Evolutionary conservation across 1,140 invertebrate species (phyloP).

Genomic region (Drosophila pallidifrons): DNA sequence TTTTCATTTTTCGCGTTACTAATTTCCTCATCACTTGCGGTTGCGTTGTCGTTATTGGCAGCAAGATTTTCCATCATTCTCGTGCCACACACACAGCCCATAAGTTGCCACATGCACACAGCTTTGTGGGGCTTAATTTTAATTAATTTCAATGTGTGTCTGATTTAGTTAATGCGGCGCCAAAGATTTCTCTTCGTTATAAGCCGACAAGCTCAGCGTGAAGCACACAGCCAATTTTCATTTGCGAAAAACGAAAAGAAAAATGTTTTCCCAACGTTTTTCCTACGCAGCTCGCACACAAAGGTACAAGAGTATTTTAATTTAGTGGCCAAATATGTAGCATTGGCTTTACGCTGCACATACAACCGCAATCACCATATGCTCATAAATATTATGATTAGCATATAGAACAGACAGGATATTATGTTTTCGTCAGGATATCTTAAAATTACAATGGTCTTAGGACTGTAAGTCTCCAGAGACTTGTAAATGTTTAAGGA

Average conservation of each 20-base stretch:
- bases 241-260: slow-evolving; percentile 3
- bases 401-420: not conserved
- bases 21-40: slow-evolving; percentile 66
- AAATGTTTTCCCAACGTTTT: not conserved
- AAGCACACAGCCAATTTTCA: slow-evolving; percentile 5
- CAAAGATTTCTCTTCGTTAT: slow-evolving; percentile 1
- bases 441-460: not conserved
- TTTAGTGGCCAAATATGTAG: not conserved
- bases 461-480: no score
- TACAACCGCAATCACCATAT: not conserved
- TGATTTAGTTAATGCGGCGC: slow-evolving; percentile 29
- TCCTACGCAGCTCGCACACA: not conserved
- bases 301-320: slow-evolving; percentile 4
- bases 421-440: not conserved
- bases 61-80: slow-evolving; percentile 5
- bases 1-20: slow-evolving; percentile 46
- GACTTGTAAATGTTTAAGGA: no score
- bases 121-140: slow-evolving; percentile 64
- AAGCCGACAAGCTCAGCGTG: slow-evolving; percentile 15
- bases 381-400: not conserved
- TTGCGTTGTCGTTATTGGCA: slow-evolving; percentile 46
- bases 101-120: slow-evolving; percentile 25
- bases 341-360: not conserved
- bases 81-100: slow-evolving; percentile 36
- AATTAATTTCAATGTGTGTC: slow-evolving; percentile 73